Percentiles rank a stretch among this genome's conserved stretches.
phyloP scores from a whole-genome alignment of 2,888 invertebrate species.

The Dasypogon diadema region DNA sequence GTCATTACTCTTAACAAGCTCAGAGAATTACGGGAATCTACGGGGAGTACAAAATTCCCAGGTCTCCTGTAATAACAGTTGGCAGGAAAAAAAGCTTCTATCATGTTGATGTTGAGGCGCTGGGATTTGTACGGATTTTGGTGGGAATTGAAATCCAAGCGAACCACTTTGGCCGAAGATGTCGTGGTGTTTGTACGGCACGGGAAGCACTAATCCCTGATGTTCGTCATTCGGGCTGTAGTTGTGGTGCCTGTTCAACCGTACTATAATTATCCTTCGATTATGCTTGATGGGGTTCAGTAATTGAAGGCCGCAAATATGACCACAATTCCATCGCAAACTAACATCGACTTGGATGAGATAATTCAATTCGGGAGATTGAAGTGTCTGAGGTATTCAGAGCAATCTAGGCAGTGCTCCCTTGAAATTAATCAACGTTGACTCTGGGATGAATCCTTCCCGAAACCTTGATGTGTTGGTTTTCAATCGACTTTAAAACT shows the following conservation, averaged over 20 bases:
- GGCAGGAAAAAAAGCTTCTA: background rate
- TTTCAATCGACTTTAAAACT: slow-evolving; percentile 26
- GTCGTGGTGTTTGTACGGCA: background rate
- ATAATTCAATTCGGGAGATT: slow-evolving; percentile 2
- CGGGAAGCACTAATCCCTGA: background rate
- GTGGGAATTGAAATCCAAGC: background rate
- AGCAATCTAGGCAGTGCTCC: background rate
- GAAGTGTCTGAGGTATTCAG: background rate
- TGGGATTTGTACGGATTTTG: background rate
- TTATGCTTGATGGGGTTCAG: slow-evolving; percentile 20
- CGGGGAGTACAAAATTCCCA: background rate
- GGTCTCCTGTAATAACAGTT: slow-evolving; percentile 11
- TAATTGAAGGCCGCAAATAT: slow-evolving; percentile 27
- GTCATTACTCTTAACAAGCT: slow-evolving; percentile 47
- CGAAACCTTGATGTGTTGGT: background rate
- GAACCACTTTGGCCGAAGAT: background rate
- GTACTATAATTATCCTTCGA: slow-evolving; percentile 8
- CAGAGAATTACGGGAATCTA: slow-evolving; percentile 12
- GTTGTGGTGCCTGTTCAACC: background rate
- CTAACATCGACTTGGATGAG: background rate
- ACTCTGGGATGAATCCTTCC: background rate
- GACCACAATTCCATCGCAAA: slow-evolving; percentile 18
- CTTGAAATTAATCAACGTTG: slow-evolving; percentile 28
- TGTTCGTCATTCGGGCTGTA: background rate
- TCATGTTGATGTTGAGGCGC: background rate